Conservation (phyloP, 64 coral and sea anemone species). For the Platygyra sinensis region DNA sequence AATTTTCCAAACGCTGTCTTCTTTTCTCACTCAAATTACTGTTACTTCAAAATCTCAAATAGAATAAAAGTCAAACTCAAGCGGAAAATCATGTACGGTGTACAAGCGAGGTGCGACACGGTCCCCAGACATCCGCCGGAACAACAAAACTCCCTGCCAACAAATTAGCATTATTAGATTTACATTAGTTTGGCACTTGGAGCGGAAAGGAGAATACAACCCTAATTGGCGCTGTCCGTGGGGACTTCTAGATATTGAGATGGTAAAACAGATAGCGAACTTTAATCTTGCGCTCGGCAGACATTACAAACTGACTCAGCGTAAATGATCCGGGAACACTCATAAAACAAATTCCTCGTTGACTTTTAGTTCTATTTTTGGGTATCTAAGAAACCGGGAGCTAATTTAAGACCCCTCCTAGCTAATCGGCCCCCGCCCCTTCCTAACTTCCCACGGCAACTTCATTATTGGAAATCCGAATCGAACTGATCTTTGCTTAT, state of each 20-base stretch:
- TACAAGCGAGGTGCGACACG: neutral
- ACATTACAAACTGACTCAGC: neutral
- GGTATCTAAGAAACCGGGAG: conserved; percentile 22
- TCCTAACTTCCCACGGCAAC: conserved; percentile 5
- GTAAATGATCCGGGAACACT: neutral
- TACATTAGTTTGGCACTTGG: conserved; percentile 16
- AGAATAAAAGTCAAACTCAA: neutral
- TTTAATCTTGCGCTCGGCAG: neutral
- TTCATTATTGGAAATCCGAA: neutral
- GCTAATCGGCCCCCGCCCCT: neutral
- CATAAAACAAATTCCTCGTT: neutral
- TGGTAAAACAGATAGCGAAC: neutral
- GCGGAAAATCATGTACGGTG: neutral
- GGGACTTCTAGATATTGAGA: conserved; percentile 24
- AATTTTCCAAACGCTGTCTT: conserved; percentile 1
- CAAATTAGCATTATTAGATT: conserved; percentile 32
- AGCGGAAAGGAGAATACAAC: conserved; percentile 33
- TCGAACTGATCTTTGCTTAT: conserved; percentile 3
- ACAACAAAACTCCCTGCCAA: conserved; percentile 9
- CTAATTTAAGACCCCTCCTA: neutral
- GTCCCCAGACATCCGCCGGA: neutral
- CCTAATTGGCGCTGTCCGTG: conserved; percentile 30
- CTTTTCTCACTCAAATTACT: neutral
- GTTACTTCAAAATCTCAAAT: neutral
- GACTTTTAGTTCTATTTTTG: neutral